These are phyloP conservation scores for Pollenia amentaria DNA, from an alignment of 2,888 invertebrate genomes.

Conservation along the genomic window DNA sequence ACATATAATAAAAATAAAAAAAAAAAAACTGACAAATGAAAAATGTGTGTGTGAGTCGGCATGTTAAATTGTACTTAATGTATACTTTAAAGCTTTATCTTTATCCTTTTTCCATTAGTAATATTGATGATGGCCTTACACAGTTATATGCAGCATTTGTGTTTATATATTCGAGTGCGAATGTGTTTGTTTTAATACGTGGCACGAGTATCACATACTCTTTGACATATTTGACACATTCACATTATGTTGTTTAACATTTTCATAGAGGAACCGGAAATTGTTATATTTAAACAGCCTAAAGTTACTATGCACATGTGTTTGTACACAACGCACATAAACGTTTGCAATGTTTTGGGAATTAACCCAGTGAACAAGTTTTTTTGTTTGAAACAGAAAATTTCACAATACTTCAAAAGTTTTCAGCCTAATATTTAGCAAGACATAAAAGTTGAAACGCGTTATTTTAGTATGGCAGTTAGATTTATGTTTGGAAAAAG, in stretches of 20 bases:
- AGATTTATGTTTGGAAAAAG: no score
- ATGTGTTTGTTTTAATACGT: neutral
- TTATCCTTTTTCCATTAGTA: slow-evolving; percentile 74
- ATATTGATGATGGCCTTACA: slow-evolving; percentile 68
- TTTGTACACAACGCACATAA: slow-evolving; percentile 45
- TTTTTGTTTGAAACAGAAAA: neutral
- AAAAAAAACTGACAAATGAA: neutral
- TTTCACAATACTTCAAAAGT: no score
- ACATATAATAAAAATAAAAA: neutral
- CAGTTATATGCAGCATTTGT: slow-evolving; percentile 1
- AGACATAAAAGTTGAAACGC: no score
- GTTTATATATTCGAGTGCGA: neutral
- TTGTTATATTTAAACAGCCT: slow-evolving; percentile 60
- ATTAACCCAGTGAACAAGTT: slow-evolving; percentile 7
- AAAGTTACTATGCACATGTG: slow-evolving; percentile 29
- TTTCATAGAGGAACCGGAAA: slow-evolving; percentile 65
- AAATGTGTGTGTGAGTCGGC: neutral
- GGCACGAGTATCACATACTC: neutral
- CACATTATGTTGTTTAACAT: slow-evolving; percentile 49
- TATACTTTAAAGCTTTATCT: slow-evolving; percentile 72
- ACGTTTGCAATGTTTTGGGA: slow-evolving; percentile 59
- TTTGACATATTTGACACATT: slow-evolving; percentile 11
- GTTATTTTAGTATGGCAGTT: no score
- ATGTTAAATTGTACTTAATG: slow-evolving; percentile 57
- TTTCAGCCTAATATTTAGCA: no score